Percentiles rank a stretch among this genome's conserved stretches.
phyloP scores from a whole-genome alignment of 92 coral and sea anemone species.

The Micromussa lordhowensis region DNA sequence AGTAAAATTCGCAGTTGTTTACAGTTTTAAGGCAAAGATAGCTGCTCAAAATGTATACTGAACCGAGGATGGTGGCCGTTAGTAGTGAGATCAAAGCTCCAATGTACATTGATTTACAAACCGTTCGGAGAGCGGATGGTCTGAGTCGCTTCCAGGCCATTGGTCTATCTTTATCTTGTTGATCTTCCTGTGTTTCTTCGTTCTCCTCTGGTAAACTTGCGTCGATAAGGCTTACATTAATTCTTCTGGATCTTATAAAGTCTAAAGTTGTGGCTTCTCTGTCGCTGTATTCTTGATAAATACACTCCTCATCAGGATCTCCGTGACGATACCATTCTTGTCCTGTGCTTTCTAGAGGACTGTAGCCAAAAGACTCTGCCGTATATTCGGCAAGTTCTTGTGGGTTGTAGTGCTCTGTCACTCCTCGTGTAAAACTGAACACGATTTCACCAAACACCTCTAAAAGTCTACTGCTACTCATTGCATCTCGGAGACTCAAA shows the following conservation, averaged over 20 bases:
- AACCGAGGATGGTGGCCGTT: neutral
- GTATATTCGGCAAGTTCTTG: no score
- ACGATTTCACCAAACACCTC: slow-evolving; percentile 8
- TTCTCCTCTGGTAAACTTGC: neutral
- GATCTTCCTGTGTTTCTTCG: slow-evolving; percentile 3
- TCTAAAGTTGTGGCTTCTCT: neutral
- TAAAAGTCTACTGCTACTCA: slow-evolving; percentile 8
- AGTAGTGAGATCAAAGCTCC: no score
- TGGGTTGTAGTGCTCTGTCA: no score
- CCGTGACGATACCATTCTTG: slow-evolving; percentile 24
- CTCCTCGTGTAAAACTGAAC: slow-evolving; percentile 26
- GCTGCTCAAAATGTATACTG: neutral
- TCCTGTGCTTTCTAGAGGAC: no score
- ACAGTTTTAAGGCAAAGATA: neutral
- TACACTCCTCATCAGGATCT: slow-evolving; percentile 23
- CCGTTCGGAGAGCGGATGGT: no score
- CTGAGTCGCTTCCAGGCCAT: no score
- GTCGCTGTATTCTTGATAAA: slow-evolving; percentile 55
- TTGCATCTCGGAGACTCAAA: neutral
- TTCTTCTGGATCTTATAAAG: neutral
- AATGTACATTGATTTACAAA: no score
- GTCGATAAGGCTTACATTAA: neutral
- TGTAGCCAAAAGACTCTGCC: no score
- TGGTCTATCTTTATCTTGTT: neutral
- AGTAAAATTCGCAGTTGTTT: neutral